Evolutionary conservation across 2,797 vertebrate genomes (phyloP).

Genomic region (Myoxocephalus aenaeus): DNA sequence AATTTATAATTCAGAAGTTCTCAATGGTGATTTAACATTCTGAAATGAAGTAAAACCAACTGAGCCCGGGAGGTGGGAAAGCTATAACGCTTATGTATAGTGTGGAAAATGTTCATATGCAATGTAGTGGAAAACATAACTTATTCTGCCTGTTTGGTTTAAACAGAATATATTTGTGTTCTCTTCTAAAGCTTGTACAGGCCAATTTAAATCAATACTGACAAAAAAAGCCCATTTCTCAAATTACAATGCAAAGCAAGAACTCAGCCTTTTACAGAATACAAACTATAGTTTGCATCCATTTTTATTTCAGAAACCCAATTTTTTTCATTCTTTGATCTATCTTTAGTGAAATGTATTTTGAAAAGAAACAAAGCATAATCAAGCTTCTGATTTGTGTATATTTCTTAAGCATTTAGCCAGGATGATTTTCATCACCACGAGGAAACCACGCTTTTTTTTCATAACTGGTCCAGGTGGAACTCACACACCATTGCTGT

Average conservation of each 20-base stretch:
- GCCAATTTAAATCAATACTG: background rate
- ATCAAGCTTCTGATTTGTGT: background rate
- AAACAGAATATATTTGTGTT: background rate
- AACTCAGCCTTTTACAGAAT: background rate
- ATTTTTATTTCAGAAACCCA: background rate
- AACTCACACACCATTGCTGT: background rate
- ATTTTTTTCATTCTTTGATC: background rate
- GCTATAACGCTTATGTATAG: background rate
- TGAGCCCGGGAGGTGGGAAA: background rate
- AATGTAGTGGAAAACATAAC: background rate
- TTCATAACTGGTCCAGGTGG: slow-evolving; percentile 13
- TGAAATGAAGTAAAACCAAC: background rate
- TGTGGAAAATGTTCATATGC: background rate
- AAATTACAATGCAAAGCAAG: background rate
- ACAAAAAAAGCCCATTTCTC: background rate
- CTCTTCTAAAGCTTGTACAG: background rate
- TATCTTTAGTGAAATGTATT: background rate
- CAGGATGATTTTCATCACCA: background rate
- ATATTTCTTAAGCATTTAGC: background rate
- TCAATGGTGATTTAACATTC: slow-evolving; percentile 17
- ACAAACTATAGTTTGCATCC: background rate
- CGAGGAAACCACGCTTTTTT: background rate
- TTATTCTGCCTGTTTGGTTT: background rate
- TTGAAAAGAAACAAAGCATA: background rate
- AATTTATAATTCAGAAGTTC: background rate